Conservation (phyloP, 2,113 vertebrate species). For the Ptyas mucosa region DNA sequence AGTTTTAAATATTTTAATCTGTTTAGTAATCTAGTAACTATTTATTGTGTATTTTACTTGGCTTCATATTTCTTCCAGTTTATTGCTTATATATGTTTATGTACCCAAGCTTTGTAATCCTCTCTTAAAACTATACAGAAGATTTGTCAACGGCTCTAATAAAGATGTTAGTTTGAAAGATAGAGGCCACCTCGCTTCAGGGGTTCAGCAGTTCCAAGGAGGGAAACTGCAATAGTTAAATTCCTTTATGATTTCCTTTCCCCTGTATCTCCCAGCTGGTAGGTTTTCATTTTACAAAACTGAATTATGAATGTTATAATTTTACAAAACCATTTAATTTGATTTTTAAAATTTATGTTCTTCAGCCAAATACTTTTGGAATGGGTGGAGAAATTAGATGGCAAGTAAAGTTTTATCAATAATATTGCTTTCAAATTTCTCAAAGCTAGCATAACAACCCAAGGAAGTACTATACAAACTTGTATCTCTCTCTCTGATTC, state of each 20-base stretch:
- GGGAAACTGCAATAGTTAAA: not conserved
- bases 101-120: not conserved
- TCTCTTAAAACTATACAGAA: not conserved
- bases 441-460: not conserved
- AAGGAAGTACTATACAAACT: not conserved
- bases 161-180: not conserved
- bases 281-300: not conserved
- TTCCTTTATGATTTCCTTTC: not conserved
- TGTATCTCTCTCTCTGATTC: no score
- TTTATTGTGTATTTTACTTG: not conserved
- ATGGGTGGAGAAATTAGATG: not conserved
- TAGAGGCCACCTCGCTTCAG: not conserved
- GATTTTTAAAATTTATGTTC: not conserved
- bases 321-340: not conserved
- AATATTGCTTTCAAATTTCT: not conserved
- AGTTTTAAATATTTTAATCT: not conserved
- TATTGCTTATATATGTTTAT: not conserved
- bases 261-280: not conserved
- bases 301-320: not conserved
- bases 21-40: not conserved
- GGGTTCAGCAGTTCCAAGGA: not conserved
- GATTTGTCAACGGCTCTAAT: not conserved
- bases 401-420: not conserved
- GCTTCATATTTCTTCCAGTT: not conserved
- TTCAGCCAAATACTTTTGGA: not conserved